Evolutionary conservation across 1,140 invertebrate genomes (phyloP).

Genomic region (Camponotus pennsylvanicus): DNA sequence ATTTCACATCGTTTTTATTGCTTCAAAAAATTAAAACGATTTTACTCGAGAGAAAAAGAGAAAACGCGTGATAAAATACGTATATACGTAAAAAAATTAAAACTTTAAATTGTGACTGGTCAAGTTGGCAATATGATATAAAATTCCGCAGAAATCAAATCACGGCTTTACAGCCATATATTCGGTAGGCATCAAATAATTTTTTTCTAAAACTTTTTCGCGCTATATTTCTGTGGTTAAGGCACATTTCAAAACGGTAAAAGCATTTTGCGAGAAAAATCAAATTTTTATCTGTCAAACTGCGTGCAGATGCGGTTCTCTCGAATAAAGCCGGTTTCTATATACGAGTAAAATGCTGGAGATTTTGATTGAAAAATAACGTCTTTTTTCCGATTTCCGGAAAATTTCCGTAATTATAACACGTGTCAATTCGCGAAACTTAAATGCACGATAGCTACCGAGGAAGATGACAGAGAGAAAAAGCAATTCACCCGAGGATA

Average conservation of each 20-base stretch:
- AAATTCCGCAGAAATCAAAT: constrained; percentile 20
- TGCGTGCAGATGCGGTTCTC: background rate
- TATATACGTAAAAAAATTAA: background rate
- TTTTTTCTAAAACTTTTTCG: constrained; percentile 30
- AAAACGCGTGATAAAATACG: background rate
- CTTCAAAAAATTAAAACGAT: background rate
- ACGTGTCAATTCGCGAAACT: constrained; percentile 14
- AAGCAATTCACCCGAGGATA: constrained; percentile 22
- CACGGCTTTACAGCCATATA: background rate
- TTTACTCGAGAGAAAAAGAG: no score
- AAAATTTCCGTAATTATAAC: constrained; percentile 51
- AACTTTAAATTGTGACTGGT: background rate
- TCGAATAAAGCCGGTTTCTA: background rate
- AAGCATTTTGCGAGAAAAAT: constrained; percentile 38
- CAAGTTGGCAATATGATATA: constrained; percentile 28
- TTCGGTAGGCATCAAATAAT: constrained; percentile 36
- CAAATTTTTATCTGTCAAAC: constrained; percentile 33
- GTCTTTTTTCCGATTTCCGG: constrained; percentile 2
- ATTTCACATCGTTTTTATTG: background rate
- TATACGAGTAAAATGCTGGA: background rate
- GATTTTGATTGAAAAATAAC: constrained; percentile 15
- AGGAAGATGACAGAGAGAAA: constrained; percentile 5
- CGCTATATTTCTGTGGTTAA: constrained; percentile 24
- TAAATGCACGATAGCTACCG: constrained; percentile 22
- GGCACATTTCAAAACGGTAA: constrained; percentile 45